Evolutionary conservation across 1,140 invertebrate genomes (phyloP), one percentile per base, ranked within the genome.

Genomic region (Conus ventricosus): DNA sequence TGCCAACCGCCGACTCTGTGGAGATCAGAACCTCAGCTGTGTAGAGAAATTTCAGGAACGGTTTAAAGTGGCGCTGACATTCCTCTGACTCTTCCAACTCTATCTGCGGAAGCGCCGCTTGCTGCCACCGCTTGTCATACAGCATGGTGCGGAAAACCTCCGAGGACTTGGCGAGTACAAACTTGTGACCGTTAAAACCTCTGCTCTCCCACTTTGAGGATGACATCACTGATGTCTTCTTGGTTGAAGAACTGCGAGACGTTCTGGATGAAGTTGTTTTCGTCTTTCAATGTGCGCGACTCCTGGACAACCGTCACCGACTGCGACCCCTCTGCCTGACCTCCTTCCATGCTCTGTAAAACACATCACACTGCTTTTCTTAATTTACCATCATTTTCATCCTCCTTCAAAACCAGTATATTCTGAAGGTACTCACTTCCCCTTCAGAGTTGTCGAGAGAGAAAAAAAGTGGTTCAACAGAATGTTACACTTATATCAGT

Each of bases 111-210:
- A 89, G 85, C 20, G 90, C 90, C 39, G 90, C 89, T 55, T 93
- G 91, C 25, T 91, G 88, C 94, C 94, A 95, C 5, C 88, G 84
- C 78, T 93, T 92, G 81, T 94, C 92, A 85, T 95, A 95, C 4
- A 95, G 89, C 94, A 95, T 95, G 15, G 94, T 93, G 23, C 92
- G 90, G 85, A 95, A 95, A 0, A 95, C 94, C 85, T 95, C 94
- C 88, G 94, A 95, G 6, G 94, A 95, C 89, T 95, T 95, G 15
- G 95, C 94, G 67, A 95, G 88, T 6, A 95, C 94, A 92, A 95
- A 95, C 87, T 94, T 94, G 89, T 95, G 95, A 17, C 88, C 94
- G 87, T 87, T 87, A 92, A 87, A 91, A 95, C 39, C 81, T 88
- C 25, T 93, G 57, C 4, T 92, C 90, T 8, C 93, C 94, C 23